Conservation (phyloP, 2,888 invertebrate species). For the Meteorus colon region DNA sequence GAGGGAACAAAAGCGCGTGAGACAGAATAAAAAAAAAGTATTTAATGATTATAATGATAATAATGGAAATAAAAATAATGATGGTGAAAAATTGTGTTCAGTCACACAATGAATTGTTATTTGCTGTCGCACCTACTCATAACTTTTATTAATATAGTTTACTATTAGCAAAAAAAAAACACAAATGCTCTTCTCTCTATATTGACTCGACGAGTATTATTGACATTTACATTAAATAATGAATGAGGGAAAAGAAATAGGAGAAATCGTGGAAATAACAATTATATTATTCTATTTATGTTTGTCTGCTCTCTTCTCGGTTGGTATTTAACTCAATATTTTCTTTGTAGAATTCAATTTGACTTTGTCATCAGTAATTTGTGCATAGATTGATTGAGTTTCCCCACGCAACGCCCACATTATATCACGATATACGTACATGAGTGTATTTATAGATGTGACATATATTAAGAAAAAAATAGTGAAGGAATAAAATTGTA, state of each 20-base stretch:
- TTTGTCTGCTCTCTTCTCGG: neutral
- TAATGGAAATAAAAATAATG: neutral
- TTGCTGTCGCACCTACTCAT: neutral
- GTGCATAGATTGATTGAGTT: neutral
- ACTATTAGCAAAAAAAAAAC: neutral
- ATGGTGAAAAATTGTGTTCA: neutral
- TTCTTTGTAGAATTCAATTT: neutral
- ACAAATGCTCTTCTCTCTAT: neutral
- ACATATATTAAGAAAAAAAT: neutral
- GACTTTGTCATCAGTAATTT: slow-evolving; percentile 1
- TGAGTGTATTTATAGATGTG: neutral
- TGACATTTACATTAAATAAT: neutral
- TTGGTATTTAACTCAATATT: neutral
- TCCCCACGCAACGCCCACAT: neutral
- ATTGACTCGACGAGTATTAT: neutral
- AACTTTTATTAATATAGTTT: neutral
- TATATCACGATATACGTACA: neutral
- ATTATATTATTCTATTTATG: neutral
- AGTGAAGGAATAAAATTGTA: too few species aligned
- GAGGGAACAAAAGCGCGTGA: neutral
- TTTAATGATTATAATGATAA: neutral
- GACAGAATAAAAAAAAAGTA: neutral
- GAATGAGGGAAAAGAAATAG: neutral
- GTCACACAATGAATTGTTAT: neutral
- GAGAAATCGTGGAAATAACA: too few species aligned